These are phyloP conservation scores for Istiophorus platypterus DNA, from an alignment of 2,113 vertebrate genomes.

Conservation along the genomic window DNA sequence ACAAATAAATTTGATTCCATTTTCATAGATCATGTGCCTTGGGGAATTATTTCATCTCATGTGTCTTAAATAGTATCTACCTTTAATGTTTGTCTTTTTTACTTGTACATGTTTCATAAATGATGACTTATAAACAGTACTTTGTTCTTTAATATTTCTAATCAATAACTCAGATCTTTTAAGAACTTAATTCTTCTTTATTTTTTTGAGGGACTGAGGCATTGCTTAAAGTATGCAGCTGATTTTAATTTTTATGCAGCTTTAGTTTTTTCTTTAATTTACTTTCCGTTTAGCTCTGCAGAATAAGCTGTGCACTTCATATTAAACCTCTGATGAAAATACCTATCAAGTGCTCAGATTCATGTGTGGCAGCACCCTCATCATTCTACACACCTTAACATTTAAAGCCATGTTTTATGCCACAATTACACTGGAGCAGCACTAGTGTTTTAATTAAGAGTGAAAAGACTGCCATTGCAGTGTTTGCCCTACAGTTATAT, in stretches of 20 bases:
- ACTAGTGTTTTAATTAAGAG: background rate
- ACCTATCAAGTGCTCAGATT: background rate
- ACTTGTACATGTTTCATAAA: conserved; percentile 30
- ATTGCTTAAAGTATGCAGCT: conserved; percentile 5
- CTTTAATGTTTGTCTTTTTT: conserved; percentile 63
- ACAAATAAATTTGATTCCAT: conserved; percentile 37
- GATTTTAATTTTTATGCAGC: background rate
- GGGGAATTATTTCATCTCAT: conserved; percentile 50
- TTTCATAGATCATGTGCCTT: conserved; percentile 27
- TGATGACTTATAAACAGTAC: conserved; percentile 47
- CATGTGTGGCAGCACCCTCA: background rate
- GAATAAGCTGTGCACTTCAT: background rate
- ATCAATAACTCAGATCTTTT: conserved; percentile 47
- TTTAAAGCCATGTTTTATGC: background rate
- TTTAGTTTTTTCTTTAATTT: background rate
- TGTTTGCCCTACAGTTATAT: no score
- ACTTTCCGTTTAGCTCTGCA: background rate
- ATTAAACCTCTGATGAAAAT: background rate
- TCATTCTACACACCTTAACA: background rate
- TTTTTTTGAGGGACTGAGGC: background rate
- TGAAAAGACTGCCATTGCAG: no score
- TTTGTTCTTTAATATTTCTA: conserved; percentile 51
- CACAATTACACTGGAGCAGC: background rate
- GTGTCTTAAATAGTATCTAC: conserved; percentile 36
- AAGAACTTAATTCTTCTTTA: conserved; percentile 4